phyloP scores from a whole-genome alignment of 2,113 vertebrate genomes.

The Psittacus erithacus region DNA sequence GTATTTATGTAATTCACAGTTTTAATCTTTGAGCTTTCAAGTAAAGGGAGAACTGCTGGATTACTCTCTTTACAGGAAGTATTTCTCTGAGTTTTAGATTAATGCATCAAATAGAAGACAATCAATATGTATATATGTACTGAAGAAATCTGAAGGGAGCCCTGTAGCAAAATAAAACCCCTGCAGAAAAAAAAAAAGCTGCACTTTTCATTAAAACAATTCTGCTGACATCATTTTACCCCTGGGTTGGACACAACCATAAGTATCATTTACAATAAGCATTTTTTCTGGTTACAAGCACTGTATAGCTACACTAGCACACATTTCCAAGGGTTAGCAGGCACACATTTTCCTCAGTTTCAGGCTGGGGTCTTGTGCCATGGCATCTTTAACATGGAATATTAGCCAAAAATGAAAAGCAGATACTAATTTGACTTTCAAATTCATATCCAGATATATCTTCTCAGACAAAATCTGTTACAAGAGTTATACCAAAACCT shows the following conservation, averaged over 20 bases:
- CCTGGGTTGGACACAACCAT: neutral
- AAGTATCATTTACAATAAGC: neutral
- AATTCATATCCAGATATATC: neutral
- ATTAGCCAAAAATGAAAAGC: neutral
- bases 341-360: neutral
- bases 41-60: conserved; percentile 3
- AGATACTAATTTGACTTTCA: neutral
- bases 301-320: neutral
- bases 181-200: neutral
- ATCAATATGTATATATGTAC: neutral
- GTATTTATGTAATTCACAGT: conserved; percentile 47
- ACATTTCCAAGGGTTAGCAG: neutral
- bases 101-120: neutral
- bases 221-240: conserved; percentile 30
- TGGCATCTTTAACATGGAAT: neutral
- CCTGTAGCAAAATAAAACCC: neutral
- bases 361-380: neutral
- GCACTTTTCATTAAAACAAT: conserved; percentile 38
- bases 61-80: neutral
- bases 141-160: conserved; percentile 26
- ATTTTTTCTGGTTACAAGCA: neutral
- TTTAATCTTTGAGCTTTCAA: conserved; percentile 4
- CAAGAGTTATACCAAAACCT: neutral
- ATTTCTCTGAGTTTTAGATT: conserved; percentile 6
- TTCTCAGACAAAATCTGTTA: neutral